Evolutionary conservation across 2,113 vertebrate genomes (phyloP), one percentile per base, ranked within the genome.

Genomic region (Phocoena sinus): DNA sequence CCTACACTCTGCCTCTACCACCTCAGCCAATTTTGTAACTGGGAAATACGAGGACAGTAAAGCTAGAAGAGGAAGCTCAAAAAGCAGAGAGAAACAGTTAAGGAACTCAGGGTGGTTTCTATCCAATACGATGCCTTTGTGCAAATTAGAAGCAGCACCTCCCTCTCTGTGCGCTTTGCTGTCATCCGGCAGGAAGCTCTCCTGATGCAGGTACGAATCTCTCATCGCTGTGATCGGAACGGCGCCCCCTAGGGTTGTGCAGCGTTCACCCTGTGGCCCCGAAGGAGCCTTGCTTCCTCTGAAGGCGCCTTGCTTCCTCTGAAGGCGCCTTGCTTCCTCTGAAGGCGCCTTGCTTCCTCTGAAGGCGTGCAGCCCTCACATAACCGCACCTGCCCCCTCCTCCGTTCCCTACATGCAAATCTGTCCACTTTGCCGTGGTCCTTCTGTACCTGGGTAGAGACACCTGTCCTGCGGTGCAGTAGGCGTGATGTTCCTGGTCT

Each of bases 251-350:
- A 3, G 17, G 41, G n/a, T 28, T 47, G n/a, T 58, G 44, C 44
- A 2, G 80, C 4, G 0, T 26, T 28, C 1, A 44, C n/a, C 50
- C 10, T 11, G 23, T 8, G 31, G 20, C 41, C 23, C 62, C 2
- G 11, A 60, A 62, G n/a, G 60, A 56, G 13, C 0, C n/a, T 68
- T 62, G 6, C 53, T 73, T 77, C 71, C 41, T 36, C 36, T 36
- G 36, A 36, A 36, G 36, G 36, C 36, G 36, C 36, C 36, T 36
- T 36, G 36, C 36, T 36, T 36, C 36, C 36, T 36, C 62, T 2
- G 11, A 60, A 62, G n/a, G 60, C 47, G 13, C 0, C n/a, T 68
- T 62, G 6, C 53, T 73, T 77, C 71, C 36, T 36, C 62, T 2
- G 11, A 60, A 62, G n/a, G 60, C 47, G 13, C 0, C n/a, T 68